Conservation (phyloP, 2,113 vertebrate species). For the Oceanodroma tethys region DNA sequence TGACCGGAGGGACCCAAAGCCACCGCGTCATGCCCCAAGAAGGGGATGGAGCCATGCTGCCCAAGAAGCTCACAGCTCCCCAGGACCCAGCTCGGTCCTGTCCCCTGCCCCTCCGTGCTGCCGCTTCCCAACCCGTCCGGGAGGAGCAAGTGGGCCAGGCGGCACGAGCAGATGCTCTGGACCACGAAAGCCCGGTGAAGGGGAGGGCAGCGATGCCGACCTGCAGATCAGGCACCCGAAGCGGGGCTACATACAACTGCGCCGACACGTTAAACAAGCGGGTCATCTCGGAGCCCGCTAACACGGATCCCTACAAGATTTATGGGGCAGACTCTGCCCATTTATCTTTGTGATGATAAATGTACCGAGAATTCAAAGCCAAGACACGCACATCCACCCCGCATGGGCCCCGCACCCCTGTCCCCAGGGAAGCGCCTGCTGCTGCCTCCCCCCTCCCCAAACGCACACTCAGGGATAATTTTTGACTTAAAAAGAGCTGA, state of each 20-base stretch:
- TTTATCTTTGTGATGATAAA: neutral
- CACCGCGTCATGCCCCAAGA: accelerated
- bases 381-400: neutral
- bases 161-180: neutral
- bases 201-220: accelerated
- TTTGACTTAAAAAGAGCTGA: slow-evolving; percentile 41
- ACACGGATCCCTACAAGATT: neutral
- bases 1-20: neutral
- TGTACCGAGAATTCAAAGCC: neutral
- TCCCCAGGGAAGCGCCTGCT: neutral
- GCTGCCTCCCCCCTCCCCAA: neutral
- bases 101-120: neutral
- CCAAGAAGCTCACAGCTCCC: neutral
- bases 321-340: neutral
- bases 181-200: neutral
- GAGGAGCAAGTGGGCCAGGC: neutral
- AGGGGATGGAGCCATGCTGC: neutral
- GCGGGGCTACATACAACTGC: accelerated
- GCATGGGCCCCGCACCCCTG: accelerated
- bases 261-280: accelerated
- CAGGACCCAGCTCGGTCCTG: neutral
- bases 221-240: neutral
- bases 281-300: neutral
- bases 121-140: neutral
- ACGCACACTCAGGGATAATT: neutral